Evolutionary conservation across 1,140 invertebrate genomes (phyloP), one percentile per base, ranked within the genome.

Genomic region (Drosophila micromelanica): DNA sequence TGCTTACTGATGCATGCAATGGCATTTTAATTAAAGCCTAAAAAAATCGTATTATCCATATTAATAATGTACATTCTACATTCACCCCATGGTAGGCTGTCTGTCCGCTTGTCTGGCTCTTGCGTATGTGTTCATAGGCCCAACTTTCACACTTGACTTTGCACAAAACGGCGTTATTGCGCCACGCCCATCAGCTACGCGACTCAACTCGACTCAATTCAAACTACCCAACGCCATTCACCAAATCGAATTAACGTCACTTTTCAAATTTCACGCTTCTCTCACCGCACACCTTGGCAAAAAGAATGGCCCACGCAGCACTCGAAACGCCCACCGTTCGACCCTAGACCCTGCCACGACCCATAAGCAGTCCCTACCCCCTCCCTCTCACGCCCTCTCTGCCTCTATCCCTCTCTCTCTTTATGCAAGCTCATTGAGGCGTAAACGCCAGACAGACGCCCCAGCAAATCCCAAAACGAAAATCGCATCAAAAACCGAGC

Each of bases 241-340:
- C 55, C 49, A 86, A 85, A 85, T 85, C 76, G 78, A 80, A 86
- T 86, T 86, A 86, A 60, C 74, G 77, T 86, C 81, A 80, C 74
- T 80, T 85, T 85, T 86, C 77, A 85, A 86, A 85, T 85, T 86
- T 86, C 74, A 78, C 78, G 78, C 74, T 86, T 48, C 78, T 75
- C 55, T 46, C 64, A 49, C 43, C 23, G 40, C 48, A 60, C 49
- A 68, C 70, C 49, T 15, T 15, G 37, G 69, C 38, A n/a, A 32
- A 45, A 32, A 13, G 12, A 13, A 56, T 56, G 2, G 42, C 30
- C 51, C 20, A 15, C 32, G 3, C 51, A 9, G n/a, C 27, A 9
- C 52, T 52, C 37, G 12, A 35, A 23, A 38, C 46, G 57, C n/a
- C 45, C 64, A 52, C 45, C 72, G 59, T 62, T 49, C 57, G 61